Evolutionary conservation across 1,140 invertebrate genomes (phyloP).

Genomic region (Drosophila tropicalis): DNA sequence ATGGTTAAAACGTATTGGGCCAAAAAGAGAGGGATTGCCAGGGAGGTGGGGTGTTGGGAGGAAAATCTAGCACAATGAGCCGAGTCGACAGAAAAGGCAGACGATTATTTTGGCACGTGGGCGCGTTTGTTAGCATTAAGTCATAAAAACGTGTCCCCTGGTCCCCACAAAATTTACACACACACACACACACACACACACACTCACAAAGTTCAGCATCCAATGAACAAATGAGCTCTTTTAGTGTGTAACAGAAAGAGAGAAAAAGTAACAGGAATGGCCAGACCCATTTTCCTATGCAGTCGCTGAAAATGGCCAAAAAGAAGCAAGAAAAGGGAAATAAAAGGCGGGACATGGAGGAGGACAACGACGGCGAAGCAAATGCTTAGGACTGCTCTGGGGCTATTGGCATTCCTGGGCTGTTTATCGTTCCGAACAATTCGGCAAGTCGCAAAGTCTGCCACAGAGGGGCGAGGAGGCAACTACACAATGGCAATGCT

Average conservation of each 20-base stretch:
- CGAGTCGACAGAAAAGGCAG: conserved; percentile 72
- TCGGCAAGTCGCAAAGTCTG: conserved; percentile 64
- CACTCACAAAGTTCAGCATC: not conserved
- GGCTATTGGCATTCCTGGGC: conserved; percentile 64
- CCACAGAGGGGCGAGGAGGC: not conserved
- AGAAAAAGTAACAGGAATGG: conserved; percentile 9
- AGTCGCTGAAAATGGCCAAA: not conserved
- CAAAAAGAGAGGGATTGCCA: conserved; percentile 40
- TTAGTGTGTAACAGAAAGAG: not conserved
- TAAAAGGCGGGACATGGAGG: conserved; percentile 1
- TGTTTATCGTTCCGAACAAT: conserved; percentile 68
- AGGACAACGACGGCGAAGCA: not conserved
- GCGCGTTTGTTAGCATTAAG: conserved; percentile 81
- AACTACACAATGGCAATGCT: conserved; percentile 18
- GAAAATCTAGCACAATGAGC: conserved; percentile 65
- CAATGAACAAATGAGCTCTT: conserved; percentile 21
- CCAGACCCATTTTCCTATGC: conserved; percentile 16
- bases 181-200: not conserved
- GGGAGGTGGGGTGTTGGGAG: not conserved
- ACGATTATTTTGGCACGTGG: conserved; percentile 81
- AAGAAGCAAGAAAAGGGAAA: not conserved
- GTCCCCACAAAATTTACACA: conserved; percentile 5
- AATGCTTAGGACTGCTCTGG: conserved; percentile 23
- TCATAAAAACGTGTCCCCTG: conserved; percentile 75
- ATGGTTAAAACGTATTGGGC: conserved; percentile 79